Conservation (phyloP, 2,113 vertebrate species). For the Seriola aureovittata region DNA sequence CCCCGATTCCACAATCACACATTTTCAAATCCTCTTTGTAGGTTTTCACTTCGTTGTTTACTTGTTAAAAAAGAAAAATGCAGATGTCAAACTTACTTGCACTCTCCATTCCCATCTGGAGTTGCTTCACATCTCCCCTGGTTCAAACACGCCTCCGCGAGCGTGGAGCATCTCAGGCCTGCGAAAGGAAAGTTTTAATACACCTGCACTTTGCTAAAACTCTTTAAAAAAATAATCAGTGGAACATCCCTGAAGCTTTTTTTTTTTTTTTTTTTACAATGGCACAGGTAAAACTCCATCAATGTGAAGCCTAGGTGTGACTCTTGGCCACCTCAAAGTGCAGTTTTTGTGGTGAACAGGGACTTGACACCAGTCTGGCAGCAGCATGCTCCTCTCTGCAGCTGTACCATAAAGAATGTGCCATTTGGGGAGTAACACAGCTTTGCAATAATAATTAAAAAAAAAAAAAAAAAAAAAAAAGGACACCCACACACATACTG, state of each 20-base stretch:
- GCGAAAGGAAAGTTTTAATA: constrained; percentile 61
- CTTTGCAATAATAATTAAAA: constrained; percentile 47
- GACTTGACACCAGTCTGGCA: constrained; percentile 59
- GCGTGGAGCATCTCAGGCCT: constrained; percentile 86
- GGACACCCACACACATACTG: neutral
- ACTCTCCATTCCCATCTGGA: constrained; percentile 88
- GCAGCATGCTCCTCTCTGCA: constrained; percentile 54
- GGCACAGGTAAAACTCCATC: constrained; percentile 18
- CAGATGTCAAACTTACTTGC: constrained; percentile 88
- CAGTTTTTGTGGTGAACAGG: constrained; percentile 47
- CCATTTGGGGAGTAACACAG: constrained; percentile 63
- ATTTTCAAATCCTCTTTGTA: neutral
- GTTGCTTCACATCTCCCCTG: constrained; percentile 90
- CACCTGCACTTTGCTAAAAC: constrained; percentile 20
- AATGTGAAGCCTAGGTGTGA: constrained; percentile 68
- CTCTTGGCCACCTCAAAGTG: constrained; percentile 71
- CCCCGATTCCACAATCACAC: constrained; percentile 21
- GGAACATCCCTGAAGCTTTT: neutral
- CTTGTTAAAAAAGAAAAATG: neutral
- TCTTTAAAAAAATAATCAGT: no score
- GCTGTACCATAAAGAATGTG: constrained; percentile 52
- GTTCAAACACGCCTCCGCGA: constrained; percentile 89
- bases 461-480: neutral
- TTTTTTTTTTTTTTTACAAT: neutral
- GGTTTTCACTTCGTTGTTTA: neutral